Evolutionary conservation across 2,888 invertebrate species (phyloP), one percentile per base, ranked within the genome.

Genomic region (Vesta saturnalis): DNA sequence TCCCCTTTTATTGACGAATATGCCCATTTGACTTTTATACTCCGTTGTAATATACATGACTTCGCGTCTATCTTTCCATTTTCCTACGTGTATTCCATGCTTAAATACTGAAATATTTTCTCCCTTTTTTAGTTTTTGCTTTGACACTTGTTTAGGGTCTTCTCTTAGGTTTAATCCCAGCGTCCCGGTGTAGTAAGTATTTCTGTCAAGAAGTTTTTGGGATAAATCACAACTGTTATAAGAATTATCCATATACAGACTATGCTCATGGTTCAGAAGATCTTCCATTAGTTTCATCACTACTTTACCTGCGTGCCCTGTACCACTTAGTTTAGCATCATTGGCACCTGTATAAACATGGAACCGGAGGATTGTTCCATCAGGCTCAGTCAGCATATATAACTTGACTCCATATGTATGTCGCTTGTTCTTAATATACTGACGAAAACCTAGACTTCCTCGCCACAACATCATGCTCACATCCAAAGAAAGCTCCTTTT

Each of bases 381-480:
- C 54, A 12, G 71, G 64, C 55, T 75, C 72, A 22, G 73, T 71
- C 47, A 76, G 63, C 54, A 72, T 67, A n/a, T 74, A 1, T 43
- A 63, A 16, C 16, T 63, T 63, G 0, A 55, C n/a, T 0, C 81
- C 80, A 69, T 79, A 76, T 70, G 79, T 81, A 30, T 80, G 77
- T 0, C 74, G 52, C 67, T 80, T 60, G 12, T 62, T 62, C 35
- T 77, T 75, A 4, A 80, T 78, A 43, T 77, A 78, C 65, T 82
- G 79, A 1, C 79, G 56, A 62, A 78, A 77, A 30, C 47, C 65
- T 18, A 80, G 60, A 8, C 78, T 74, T 5, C 81, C 81, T 15
- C 79, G 75, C 78, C 79, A 81, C 43, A 81, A 64, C 0, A 81
- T 76, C 78, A 73, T 73, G 1, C 63, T 64, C 43, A 69, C 70